A percentile compares a stretch with the other conserved stretches of the same genome.
phyloP scores from a whole-genome alignment of 1,140 invertebrate species.

The Bradysia coprophila region DNA sequence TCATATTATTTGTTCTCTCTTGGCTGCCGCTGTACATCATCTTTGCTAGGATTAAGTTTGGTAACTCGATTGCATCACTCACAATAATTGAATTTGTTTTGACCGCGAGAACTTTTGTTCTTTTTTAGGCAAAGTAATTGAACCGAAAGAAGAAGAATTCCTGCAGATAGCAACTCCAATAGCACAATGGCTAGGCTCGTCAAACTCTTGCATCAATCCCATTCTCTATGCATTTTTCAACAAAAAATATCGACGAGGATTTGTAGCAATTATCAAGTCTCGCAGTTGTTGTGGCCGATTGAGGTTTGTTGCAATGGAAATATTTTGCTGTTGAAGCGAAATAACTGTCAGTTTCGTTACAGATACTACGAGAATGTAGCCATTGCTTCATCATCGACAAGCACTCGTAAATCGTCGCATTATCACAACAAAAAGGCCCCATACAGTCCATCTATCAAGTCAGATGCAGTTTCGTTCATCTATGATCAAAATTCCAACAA shows the following conservation, averaged over 20 bases:
- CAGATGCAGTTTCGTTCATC: slow-evolving; percentile 53
- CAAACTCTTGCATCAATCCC: slow-evolving; percentile 95
- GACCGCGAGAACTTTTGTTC: too few relatives aligned
- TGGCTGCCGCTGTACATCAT: slow-evolving; percentile 90
- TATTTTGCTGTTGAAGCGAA: background rate
- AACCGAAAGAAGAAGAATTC: slow-evolving; percentile 46
- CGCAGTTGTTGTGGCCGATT: slow-evolving; percentile 64
- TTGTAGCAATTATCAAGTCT: slow-evolving; percentile 72
- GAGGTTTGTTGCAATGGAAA: too few relatives aligned
- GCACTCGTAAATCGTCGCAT: slow-evolving; percentile 62
- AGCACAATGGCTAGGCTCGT: slow-evolving; percentile 89
- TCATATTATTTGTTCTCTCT: slow-evolving; percentile 82
- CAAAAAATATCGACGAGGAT: slow-evolving; percentile 87
- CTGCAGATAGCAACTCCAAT: slow-evolving; percentile 68
- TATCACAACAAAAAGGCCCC: slow-evolving; percentile 49
- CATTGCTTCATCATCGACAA: slow-evolving; percentile 62
- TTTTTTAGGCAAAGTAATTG: background rate
- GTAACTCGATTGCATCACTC: slow-evolving; percentile 8
- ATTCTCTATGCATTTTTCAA: slow-evolving; percentile 96
- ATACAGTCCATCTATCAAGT: slow-evolving; percentile 41
- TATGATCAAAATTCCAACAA: slow-evolving; percentile 26
- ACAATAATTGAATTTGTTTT: too few relatives aligned
- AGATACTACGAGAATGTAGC: slow-evolving; percentile 58
- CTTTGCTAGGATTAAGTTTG: slow-evolving; percentile 70
- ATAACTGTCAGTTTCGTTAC: slow-evolving; percentile 1